Evolutionary conservation across 2,113 vertebrate species (phyloP).

Genomic region (Takifugu flavidus): DNA sequence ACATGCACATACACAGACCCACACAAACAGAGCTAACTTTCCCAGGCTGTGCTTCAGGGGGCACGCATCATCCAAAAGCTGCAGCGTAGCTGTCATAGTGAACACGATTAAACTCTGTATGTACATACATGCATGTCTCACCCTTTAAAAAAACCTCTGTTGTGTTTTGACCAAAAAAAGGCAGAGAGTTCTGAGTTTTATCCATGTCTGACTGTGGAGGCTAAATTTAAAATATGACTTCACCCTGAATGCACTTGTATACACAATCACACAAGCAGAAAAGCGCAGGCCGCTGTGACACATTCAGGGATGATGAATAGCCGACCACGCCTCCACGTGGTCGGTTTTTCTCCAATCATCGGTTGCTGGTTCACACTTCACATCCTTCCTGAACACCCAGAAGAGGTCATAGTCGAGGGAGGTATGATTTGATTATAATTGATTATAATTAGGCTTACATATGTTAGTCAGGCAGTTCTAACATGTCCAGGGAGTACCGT

Average conservation of each 20-base stretch:
- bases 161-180: constrained; percentile 69
- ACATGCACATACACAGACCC: constrained; percentile 9
- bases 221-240: constrained; percentile 69
- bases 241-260: constrained; percentile 36
- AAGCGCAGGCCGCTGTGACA: constrained; percentile 25
- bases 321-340: constrained; percentile 24
- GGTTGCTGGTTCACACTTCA: constrained; percentile 11
- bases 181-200: constrained; percentile 52
- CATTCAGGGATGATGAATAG: constrained; percentile 52
- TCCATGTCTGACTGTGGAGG: constrained; percentile 50
- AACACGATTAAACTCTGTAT: constrained; percentile 51
- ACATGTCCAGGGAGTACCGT: no score
- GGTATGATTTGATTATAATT: constrained; percentile 6
- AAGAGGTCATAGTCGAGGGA: constrained; percentile 15
- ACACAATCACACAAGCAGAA: constrained; percentile 21
- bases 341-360: constrained; percentile 26
- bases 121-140: constrained; percentile 10
- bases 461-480: constrained; percentile 1
- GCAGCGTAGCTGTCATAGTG: constrained; percentile 69
- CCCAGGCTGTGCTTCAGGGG: constrained; percentile 72
- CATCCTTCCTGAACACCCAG: constrained; percentile 5
- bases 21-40: constrained; percentile 54
- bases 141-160: constrained; percentile 15
- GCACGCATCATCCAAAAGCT: constrained; percentile 61
- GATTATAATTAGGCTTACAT: not conserved